phyloP scores from a whole-genome alignment of 2,888 invertebrate genomes.

The Dasypolia templi region DNA sequence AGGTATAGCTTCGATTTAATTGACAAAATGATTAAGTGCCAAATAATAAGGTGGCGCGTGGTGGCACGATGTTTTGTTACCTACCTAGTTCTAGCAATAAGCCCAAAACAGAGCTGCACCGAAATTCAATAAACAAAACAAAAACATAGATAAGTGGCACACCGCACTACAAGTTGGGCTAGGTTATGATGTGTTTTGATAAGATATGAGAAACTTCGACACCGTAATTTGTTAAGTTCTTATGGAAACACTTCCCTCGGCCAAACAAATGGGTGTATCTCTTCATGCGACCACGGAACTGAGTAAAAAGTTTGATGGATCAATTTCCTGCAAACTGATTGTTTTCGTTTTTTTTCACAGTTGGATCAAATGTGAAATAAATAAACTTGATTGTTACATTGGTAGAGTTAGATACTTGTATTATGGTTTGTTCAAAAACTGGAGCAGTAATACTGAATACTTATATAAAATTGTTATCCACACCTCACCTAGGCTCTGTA shows the following conservation, averaged over 20 bases:
- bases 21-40: conserved; percentile 20
- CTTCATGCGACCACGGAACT: background rate
- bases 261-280: conserved; percentile 26
- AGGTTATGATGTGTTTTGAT: conserved; percentile 56
- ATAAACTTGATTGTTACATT: background rate
- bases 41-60: conserved; percentile 4
- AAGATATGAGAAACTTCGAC: conserved; percentile 32
- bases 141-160: background rate
- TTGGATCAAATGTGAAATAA: conserved; percentile 1
- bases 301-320: conserved; percentile 35
- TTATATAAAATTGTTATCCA: background rate
- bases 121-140: background rate
- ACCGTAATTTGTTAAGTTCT: conserved; percentile 41
- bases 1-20: conserved; percentile 12
- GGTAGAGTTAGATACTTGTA: background rate
- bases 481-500: background rate
- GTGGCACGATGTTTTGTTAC: background rate
- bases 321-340: conserved; percentile 39
- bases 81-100: conserved; percentile 2
- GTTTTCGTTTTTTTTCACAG: conserved; percentile 14
- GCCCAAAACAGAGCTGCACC: background rate
- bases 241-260: conserved; percentile 39
- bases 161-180: conserved; percentile 44
- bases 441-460: background rate
- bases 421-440: background rate